Evolutionary conservation across 2,797 vertebrate species (phyloP), one percentile per base, ranked within the genome.

Genomic region (Forpus xanthops): DNA sequence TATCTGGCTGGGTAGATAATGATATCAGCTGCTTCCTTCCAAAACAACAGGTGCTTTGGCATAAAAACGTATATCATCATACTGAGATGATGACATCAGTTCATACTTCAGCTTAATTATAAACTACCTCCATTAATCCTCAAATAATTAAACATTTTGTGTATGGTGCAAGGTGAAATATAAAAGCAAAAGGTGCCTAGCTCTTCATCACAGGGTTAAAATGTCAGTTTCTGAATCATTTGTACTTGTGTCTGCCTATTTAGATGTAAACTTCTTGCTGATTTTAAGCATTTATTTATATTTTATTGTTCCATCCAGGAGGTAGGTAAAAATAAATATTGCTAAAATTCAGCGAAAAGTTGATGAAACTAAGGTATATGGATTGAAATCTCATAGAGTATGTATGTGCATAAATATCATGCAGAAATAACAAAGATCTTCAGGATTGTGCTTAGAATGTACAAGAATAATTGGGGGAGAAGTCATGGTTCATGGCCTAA

Each of bases 11-110:
- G 97, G 99, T 98, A 98, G 99, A 99, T 99, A 99, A 99, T 99
- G 99, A 99, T 98, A 99, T 99, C 99, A 99, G 99, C 99, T 99
- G 99, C 98, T 99, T 98, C 98, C 96, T 99, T 99, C 98, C 98
- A 99, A 98, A 99, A 99, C 99, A 99, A 99, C 99, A 99, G 99
- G 99, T 99, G 99, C 99, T 98, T 99, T 99, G 99, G 99, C 99
- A 99, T 98, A 98, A 98, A 98, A 98, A 98, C 98, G 98, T 99
- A 98, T 98, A 99, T 98, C 98, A 98, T 99, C 99, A 99, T 97
- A 99, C 99, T 99, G 99, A 97, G 99, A 98, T 98, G 99, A 99
- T 99, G 99, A 99, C 99, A 99, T 99, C 99, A 99, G 98, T 98
- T 98, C 98, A 98, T 98, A 99, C 98, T 98, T 98, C 97, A 98